These are phyloP conservation scores for Desmodus rotundus DNA, from an alignment of 2,113 vertebrate genomes.

Conservation along the genomic window DNA sequence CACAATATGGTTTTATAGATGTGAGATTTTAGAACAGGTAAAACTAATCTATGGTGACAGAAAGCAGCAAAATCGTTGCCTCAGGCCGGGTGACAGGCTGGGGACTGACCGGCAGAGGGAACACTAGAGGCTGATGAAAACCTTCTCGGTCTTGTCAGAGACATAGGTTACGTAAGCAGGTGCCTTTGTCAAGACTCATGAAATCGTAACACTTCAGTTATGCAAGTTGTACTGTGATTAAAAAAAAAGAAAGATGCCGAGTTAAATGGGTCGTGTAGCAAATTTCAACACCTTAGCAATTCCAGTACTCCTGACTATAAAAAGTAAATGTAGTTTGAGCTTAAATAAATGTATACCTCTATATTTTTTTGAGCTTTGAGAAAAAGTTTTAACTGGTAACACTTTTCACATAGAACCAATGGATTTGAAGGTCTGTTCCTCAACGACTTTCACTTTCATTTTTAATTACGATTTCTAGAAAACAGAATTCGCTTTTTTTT, in stretches of 20 bases:
- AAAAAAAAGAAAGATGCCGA: background rate
- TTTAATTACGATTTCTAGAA: background rate
- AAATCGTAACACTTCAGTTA: background rate
- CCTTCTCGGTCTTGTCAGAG: background rate
- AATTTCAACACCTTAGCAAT: background rate
- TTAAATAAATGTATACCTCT: background rate
- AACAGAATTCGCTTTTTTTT: background rate
- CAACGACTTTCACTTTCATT: background rate
- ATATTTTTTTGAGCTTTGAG: background rate
- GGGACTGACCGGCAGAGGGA: background rate
- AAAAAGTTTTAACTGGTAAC: background rate
- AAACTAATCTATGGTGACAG: background rate
- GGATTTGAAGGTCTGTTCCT: background rate
- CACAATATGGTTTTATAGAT: background rate
- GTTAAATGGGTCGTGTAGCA: background rate
- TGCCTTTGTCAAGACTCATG: constrained; percentile 5
- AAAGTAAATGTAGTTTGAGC: background rate
- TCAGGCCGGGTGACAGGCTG: background rate
- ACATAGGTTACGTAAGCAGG: background rate
- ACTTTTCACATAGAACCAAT: background rate
- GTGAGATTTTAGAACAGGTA: background rate
- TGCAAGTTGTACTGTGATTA: background rate
- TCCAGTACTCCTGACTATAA: background rate
- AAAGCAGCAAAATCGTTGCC: background rate
- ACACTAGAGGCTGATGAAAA: background rate